These are phyloP conservation scores for Gobio occitaniae DNA, from an alignment of 2,797 vertebrate genomes.

Conservation along the genomic window DNA sequence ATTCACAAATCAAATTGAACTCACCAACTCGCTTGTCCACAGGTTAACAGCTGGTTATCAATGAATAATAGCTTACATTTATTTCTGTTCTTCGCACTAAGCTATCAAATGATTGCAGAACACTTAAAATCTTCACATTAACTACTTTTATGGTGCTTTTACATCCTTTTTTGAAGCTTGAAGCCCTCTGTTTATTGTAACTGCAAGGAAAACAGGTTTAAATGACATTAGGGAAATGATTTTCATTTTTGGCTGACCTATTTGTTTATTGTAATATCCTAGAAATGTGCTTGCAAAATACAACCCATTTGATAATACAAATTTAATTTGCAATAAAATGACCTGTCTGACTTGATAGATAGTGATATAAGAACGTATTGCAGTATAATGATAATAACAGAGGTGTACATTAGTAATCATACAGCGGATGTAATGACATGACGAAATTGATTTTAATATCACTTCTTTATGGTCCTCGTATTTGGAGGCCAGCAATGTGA, in stretches of 20 bases:
- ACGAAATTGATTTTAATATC: neutral
- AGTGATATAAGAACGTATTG: neutral
- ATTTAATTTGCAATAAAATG: neutral
- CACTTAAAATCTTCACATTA: neutral
- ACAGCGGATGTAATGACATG: neutral
- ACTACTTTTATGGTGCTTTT: neutral
- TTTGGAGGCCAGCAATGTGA: neutral
- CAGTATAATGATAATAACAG: neutral
- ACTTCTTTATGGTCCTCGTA: neutral
- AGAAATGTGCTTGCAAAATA: neutral
- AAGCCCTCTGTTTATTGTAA: neutral
- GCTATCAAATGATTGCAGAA: neutral
- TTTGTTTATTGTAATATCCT: neutral
- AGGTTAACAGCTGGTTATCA: neutral
- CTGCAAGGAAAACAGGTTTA: neutral
- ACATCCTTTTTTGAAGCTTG: neutral
- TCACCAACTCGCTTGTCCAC: too few relatives aligned
- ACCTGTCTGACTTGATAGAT: too few relatives aligned
- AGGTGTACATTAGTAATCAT: neutral
- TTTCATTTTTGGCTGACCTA: neutral
- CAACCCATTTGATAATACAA: neutral
- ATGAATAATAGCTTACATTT: neutral
- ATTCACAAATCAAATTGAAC: too few relatives aligned
- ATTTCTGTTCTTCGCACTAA: neutral
- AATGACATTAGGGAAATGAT: neutral